Conservation (phyloP, 92 coral and sea anemone species). For the Epizoanthus scotinus region DNA sequence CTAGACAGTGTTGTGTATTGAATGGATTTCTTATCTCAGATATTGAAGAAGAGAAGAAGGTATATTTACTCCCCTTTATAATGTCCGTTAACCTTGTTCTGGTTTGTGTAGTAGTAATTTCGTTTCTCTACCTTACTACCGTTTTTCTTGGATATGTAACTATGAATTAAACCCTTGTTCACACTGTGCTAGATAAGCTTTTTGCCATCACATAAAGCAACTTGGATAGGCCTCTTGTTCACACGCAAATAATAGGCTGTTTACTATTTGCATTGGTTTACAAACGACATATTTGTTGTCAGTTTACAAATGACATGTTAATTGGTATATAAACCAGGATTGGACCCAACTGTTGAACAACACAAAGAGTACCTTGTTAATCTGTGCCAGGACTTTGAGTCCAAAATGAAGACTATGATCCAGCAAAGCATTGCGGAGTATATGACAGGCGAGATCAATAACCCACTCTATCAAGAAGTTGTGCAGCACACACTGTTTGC, state of each 20-base stretch:
- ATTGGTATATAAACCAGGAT: slow-evolving; percentile 46
- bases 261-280: not conserved
- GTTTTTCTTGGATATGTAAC: too few relatives aligned
- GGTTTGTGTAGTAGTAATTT: too few relatives aligned
- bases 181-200: too few relatives aligned
- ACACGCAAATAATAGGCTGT: too few relatives aligned
- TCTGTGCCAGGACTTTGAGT: slow-evolving; percentile 67
- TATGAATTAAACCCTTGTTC: too few relatives aligned
- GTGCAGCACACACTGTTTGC: slow-evolving; percentile 77
- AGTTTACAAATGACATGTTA: not conserved
- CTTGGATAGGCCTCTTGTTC: too few relatives aligned
- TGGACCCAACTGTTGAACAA: slow-evolving; percentile 59
- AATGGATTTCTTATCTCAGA: too few relatives aligned
- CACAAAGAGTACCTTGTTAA: slow-evolving; percentile 63
- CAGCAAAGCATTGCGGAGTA: slow-evolving; percentile 59
- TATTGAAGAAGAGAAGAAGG: too few relatives aligned
- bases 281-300: not conserved
- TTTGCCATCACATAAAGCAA: too few relatives aligned
- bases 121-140: too few relatives aligned
- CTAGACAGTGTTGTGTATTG: not conserved
- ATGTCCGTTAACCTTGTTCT: too few relatives aligned
- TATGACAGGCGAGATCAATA: slow-evolving; percentile 56
- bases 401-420: slow-evolving; percentile 62
- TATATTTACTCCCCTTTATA: too few relatives aligned
- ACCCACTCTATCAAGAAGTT: slow-evolving; percentile 69